Conservation (phyloP, 2,888 invertebrate species). For the Lasioglossum malachurum region DNA sequence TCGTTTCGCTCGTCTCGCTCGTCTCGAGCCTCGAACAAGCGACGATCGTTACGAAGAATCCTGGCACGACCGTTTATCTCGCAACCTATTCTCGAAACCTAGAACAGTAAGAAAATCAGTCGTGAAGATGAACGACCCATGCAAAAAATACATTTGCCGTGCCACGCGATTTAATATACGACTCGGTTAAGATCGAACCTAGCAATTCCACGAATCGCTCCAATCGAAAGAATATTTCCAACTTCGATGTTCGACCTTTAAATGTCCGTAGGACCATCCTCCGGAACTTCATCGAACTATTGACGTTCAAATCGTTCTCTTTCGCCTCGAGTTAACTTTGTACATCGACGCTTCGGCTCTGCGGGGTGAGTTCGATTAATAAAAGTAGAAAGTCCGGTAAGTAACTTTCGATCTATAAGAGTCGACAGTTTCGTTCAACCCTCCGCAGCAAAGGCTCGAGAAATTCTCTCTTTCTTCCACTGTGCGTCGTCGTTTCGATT, state of each 20-base stretch:
- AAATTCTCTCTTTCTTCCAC: background rate
- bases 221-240: background rate
- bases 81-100: background rate
- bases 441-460: background rate
- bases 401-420: background rate
- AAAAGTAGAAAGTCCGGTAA: constrained; percentile 18
- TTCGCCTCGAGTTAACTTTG: background rate
- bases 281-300: background rate
- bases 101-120: background rate
- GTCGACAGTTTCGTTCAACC: background rate
- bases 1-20: constrained; percentile 17
- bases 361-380: background rate
- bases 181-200: background rate
- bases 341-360: background rate
- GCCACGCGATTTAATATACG: no score
- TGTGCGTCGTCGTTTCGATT: constrained; percentile 19
- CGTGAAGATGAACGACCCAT: no score
- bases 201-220: background rate
- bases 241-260: background rate
- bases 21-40: constrained; percentile 7
- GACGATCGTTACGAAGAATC: background rate
- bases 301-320: background rate
- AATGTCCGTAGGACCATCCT: background rate
- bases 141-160: no score
- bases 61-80: background rate